Base-by-base conservation (phyloP, 2,888 invertebrate genomes). In the Maniola hyperantus region DNA sequence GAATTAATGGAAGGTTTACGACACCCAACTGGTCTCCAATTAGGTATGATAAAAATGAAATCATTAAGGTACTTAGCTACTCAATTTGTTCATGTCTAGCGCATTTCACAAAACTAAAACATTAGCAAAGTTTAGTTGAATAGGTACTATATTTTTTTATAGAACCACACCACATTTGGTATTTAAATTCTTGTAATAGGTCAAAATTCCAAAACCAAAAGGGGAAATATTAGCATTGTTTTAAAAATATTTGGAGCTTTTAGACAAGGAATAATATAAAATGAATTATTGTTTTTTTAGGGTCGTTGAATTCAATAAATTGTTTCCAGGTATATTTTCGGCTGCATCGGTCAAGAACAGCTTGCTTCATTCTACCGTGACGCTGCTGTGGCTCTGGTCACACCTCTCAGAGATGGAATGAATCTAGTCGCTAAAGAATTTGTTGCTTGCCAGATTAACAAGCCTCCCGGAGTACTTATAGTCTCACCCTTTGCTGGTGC, bases 1-100 rank as follows among this genome's bases (percentile, higher is more conserved):
- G 96, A 67, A 97, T 98, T 68, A 98, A 98, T 81, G 97, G 97
- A 15, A 94, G 96, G 66, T 97, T 97, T 78, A 97, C 97, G 0
- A 97, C 97, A 0, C 96, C 97, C 0, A 97, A 97, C 83, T 98
- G 98, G 98, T 97, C 97, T 0, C 98, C 98, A 0, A 97, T 98
- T 73, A 94, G 95, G 86, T 93, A 74, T 57, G 60, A 62, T 13
- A 26, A 2, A 26, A 26, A 26, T 26, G 26, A 26, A 26, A 26
- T 26, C 26, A 26, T 26, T 26, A 26, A 26, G 4, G 26, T 26
- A 26, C 26, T 26, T 26, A 26, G 2, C 26, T 26, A 26, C 26
- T 26, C 4, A 42, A 55, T 50, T 10, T 20, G 18, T 8, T 18
- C 8, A 15, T 6, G 5, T 44, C n/a, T n/a, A 2, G 46, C 15